Percentiles rank a stretch among this genome's conserved stretches.
phyloP scores from a whole-genome alignment of 2,888 invertebrate species.

The Helicoverpa assulta region DNA sequence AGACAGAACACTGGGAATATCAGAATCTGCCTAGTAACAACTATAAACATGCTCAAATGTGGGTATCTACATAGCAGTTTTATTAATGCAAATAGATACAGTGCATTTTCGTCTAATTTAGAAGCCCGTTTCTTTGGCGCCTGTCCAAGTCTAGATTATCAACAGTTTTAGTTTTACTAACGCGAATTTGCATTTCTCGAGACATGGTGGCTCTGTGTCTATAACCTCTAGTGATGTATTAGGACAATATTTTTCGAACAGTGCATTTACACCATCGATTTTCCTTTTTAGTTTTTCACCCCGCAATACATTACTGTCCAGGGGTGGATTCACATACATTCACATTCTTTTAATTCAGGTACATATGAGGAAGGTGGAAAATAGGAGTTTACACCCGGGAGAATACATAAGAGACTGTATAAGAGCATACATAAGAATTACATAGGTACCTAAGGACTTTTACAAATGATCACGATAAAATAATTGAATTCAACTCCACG shows the following conservation, averaged over 20 bases:
- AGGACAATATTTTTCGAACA: neutral
- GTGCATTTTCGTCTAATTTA: constrained; percentile 75
- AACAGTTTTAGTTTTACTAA: constrained; percentile 66
- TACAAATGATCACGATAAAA: too few species aligned
- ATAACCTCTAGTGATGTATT: constrained; percentile 22
- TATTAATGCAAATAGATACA: constrained; percentile 70
- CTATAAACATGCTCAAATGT: constrained; percentile 28
- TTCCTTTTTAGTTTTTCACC: constrained; percentile 1
- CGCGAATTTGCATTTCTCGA: constrained; percentile 37
- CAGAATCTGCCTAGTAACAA: constrained; percentile 36
- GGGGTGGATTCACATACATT: too few species aligned
- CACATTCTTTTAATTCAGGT: too few species aligned
- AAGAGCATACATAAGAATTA: neutral
- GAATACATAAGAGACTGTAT: too few species aligned
- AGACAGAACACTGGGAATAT: constrained; percentile 30
- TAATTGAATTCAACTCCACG: too few species aligned
- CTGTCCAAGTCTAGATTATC: constrained; percentile 70
- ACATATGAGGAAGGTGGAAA: too few species aligned
- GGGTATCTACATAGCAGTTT: constrained; percentile 43
- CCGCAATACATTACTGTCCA: too few species aligned
- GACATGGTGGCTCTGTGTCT: constrained; percentile 25
- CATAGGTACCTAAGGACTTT: neutral
- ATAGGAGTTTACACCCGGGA: too few species aligned
- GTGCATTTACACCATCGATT: neutral
- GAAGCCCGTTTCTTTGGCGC: constrained; percentile 69